Evolutionary conservation across 2,797 vertebrate species (phyloP).

Genomic region (Carapus acus): DNA sequence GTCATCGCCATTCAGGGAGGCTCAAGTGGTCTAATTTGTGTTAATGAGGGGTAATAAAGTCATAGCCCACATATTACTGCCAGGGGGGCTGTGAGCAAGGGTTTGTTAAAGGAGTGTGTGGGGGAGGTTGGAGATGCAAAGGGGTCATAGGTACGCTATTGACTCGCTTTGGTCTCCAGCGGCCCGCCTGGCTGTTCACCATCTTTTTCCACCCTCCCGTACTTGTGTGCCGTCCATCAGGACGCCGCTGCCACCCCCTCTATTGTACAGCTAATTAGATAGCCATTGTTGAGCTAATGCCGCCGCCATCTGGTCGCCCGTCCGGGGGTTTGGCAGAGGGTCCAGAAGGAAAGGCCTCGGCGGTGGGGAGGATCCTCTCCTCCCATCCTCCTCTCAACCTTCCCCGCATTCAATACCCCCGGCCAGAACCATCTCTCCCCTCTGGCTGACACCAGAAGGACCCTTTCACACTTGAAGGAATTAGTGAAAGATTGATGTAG

Average conservation of each 20-base stretch:
- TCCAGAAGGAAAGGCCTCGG: slow-evolving; percentile 41
- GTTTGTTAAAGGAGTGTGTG: slow-evolving; percentile 37
- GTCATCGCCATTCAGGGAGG: slow-evolving; percentile 74
- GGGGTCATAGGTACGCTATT: slow-evolving; percentile 54
- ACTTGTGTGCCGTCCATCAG: slow-evolving; percentile 55
- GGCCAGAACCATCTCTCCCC: slow-evolving; percentile 44
- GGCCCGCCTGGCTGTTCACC: slow-evolving; percentile 48
- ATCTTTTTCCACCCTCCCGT: slow-evolving; percentile 32
- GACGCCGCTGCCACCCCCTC: slow-evolving; percentile 46
- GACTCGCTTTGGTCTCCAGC: slow-evolving; percentile 54
- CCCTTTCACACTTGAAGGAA: slow-evolving; percentile 79
- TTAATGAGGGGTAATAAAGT: slow-evolving; percentile 85
- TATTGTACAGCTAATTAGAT: slow-evolving; percentile 79
- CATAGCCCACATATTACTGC: slow-evolving; percentile 77
- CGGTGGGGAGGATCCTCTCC: slow-evolving; percentile 40
- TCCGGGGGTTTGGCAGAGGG: slow-evolving; percentile 52
- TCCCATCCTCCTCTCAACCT: slow-evolving; percentile 51
- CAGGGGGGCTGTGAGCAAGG: slow-evolving; percentile 50
- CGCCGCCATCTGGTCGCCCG: slow-evolving; percentile 75
- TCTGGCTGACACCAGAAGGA: slow-evolving; percentile 62
- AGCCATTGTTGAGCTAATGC: slow-evolving; percentile 75
- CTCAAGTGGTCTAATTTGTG: slow-evolving; percentile 82
- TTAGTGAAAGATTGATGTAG: slow-evolving; percentile 78
- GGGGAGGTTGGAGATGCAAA: slow-evolving; percentile 2
- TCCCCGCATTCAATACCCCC: slow-evolving; percentile 55